Percentiles rank a stretch among this genome's conserved stretches.
These are phyloP conservation scores for Nothoprocta perdicaria DNA, from an alignment of 2,113 vertebrate species.

Conservation along the genomic window DNA sequence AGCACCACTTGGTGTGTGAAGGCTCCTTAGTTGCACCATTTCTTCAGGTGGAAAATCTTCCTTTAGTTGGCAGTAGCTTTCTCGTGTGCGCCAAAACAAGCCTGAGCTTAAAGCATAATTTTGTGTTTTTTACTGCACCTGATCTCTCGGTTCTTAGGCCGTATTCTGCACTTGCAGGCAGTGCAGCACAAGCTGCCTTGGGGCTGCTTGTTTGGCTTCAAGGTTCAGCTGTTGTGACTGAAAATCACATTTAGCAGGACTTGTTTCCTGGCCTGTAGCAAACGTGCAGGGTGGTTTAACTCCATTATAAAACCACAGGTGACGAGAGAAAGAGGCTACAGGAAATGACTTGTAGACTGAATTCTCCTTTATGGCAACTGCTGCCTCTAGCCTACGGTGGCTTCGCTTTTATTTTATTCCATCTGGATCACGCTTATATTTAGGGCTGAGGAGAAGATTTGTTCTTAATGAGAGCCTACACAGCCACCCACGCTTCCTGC, in stretches of 20 bases:
- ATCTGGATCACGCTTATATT: constrained; percentile 50
- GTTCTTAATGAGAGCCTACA: constrained; percentile 62
- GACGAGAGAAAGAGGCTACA: constrained; percentile 64
- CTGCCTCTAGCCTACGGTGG: neutral
- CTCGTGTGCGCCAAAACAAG: neutral
- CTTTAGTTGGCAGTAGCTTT: neutral
- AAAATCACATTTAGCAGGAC: constrained; percentile 31
- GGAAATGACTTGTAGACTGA: constrained; percentile 69
- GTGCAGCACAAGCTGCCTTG: neutral
- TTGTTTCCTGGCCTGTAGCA: constrained; percentile 42
- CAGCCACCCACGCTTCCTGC: constrained; percentile 26
- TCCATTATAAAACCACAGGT: constrained; percentile 73
- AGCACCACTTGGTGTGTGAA: neutral
- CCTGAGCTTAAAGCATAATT: neutral
- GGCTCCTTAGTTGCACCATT: neutral
- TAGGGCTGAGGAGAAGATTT: constrained; percentile 49
- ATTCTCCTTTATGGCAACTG: neutral
- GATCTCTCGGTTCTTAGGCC: neutral
- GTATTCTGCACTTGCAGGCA: neutral
- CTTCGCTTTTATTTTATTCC: constrained; percentile 50
- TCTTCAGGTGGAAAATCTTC: neutral
- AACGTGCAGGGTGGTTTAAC: constrained; percentile 57
- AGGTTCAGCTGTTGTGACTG: constrained; percentile 16
- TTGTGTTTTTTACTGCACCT: neutral
- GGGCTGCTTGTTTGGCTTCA: neutral